phyloP scores from a whole-genome alignment of 2,888 invertebrate species.

The Melipona bicolor region DNA sequence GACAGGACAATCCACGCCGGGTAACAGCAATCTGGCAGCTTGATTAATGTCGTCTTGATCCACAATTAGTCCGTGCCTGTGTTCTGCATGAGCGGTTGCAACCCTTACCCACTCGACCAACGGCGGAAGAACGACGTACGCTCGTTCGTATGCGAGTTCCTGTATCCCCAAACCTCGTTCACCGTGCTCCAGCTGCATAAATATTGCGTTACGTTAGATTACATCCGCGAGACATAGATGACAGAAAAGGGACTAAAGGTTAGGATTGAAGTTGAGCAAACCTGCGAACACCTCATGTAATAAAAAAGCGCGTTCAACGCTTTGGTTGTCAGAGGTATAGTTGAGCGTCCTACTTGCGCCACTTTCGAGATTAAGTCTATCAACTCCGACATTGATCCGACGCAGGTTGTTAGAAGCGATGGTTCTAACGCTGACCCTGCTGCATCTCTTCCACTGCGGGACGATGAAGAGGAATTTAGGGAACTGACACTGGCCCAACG shows the following conservation, averaged over 20 bases:
- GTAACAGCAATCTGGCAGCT: conserved; percentile 93
- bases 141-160: conserved; percentile 93
- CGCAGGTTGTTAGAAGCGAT: conserved; percentile 93
- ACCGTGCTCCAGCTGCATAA: conserved; percentile 88
- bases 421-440: conserved; percentile 85
- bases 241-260: not conserved
- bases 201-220: conserved; percentile 2
- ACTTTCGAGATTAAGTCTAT: conserved; percentile 88
- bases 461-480: conserved; percentile 86
- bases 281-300: conserved; percentile 96
- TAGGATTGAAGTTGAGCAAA: conserved; percentile 73
- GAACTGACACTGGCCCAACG: conserved; percentile 92
- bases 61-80: conserved; percentile 90
- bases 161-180: conserved; percentile 86
- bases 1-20: conserved; percentile 95
- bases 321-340: conserved; percentile 86
- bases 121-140: conserved; percentile 94
- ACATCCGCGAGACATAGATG: not conserved
- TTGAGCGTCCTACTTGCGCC: conserved; percentile 86
- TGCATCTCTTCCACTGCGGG: conserved; percentile 85
- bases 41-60: conserved; percentile 95
- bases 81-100: conserved; percentile 92
- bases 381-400: conserved; percentile 92
- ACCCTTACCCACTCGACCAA: conserved; percentile 96
- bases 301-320: conserved; percentile 94